Conservation (phyloP, 2,797 vertebrate species). For the Vespertilio murinus region DNA sequence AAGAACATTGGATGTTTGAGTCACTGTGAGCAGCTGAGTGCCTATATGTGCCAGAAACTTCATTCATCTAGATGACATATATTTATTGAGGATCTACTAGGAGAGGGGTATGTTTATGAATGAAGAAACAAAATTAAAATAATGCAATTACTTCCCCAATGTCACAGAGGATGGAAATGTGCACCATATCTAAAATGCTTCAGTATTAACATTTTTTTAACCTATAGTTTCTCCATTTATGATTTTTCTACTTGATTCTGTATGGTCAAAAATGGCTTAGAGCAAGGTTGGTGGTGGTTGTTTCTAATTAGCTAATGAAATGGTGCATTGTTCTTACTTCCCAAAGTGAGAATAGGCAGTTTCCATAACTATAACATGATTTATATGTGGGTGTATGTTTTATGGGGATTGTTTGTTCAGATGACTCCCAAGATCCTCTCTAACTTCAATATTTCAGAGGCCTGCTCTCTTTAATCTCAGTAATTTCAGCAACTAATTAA, state of each 20-base stretch:
- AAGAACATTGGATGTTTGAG: neutral
- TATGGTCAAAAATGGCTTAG: conserved; percentile 5
- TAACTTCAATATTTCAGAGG: neutral
- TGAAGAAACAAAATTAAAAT: conserved; percentile 12
- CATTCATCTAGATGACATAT: neutral
- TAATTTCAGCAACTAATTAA: neutral
- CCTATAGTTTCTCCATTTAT: neutral
- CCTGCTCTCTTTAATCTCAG: neutral
- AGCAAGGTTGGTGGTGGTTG: neutral
- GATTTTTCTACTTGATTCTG: neutral
- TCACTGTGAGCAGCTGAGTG: neutral
- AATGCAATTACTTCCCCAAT: neutral
- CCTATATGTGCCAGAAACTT: neutral
- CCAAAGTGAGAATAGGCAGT: neutral
- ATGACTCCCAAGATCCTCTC: neutral
- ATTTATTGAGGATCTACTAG: neutral
- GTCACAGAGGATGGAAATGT: neutral
- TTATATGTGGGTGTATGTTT: neutral
- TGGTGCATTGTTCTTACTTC: neutral
- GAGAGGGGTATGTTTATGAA: neutral
- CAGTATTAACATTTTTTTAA: neutral
- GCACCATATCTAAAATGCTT: neutral
- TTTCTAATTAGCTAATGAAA: neutral
- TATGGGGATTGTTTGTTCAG: neutral
- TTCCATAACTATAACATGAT: neutral